phyloP scores from a whole-genome alignment of 1,140 invertebrate species.

The Euglossa dilemma region DNA sequence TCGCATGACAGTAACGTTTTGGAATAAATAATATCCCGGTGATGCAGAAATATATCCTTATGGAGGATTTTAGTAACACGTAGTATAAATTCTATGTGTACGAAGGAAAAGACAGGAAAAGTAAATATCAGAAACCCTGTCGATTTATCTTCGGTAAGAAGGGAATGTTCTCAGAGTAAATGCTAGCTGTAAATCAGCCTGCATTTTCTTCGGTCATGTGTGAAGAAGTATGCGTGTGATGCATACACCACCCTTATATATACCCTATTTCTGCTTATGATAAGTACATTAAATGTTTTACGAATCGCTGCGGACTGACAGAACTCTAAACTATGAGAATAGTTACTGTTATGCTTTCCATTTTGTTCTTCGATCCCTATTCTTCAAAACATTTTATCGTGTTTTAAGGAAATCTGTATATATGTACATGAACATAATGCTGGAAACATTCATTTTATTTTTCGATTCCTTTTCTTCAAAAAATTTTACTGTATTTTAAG shows the following conservation, averaged over 20 bases:
- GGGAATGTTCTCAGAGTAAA: constrained; percentile 60
- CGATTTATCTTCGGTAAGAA: constrained; percentile 68
- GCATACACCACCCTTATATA: constrained; percentile 51
- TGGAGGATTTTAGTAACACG: constrained; percentile 51
- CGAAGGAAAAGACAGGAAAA: constrained; percentile 45
- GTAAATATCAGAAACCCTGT: constrained; percentile 49
- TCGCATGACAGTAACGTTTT: neutral
- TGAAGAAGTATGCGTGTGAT: constrained; percentile 55
- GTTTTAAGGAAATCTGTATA: no score
- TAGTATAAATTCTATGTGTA: constrained; percentile 46
- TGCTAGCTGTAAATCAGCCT: constrained; percentile 66
- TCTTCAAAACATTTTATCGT: no score
- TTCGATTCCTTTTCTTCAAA: no score
- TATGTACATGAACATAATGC: no score
- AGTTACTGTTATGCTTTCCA: no score
- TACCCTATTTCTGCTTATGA: constrained; percentile 29
- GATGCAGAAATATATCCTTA: neutral
- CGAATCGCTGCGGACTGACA: no score
- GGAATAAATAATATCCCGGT: neutral
- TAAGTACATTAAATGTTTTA: no score
- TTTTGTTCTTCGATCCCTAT: no score
- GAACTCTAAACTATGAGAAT: no score
- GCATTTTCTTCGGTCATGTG: constrained; percentile 61
- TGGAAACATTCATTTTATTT: no score
- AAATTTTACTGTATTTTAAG: no score